Evolutionary conservation across 2,888 invertebrate species (phyloP), one percentile per base, ranked within the genome.

Genomic region (Hydraecia micacea): DNA sequence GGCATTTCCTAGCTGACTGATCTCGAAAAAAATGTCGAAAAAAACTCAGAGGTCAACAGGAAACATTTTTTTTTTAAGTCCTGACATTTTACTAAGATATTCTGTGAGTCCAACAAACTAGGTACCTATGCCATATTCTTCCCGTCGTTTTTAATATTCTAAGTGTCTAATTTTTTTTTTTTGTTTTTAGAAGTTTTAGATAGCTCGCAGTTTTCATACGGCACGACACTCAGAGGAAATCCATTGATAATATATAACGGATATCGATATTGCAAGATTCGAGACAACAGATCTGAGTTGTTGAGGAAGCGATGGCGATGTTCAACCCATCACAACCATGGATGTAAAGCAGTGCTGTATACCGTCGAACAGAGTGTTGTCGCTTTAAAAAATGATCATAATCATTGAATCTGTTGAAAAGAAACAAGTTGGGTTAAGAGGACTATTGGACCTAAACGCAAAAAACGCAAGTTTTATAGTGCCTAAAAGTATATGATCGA

Each of bases 301-400:
- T 32, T 52, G 6, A 73, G 52, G 13, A 85, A 80, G 28, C 70
- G 81, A 4, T 88, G 88, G 87, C 65, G 85, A 18, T 88, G 88
- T 72, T 82, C 87, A 15, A 63, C 88, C 0, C 82, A 88, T 67
- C 76, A 84, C 36, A 87, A 79, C 15, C 21, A 11, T 21, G 88
- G 87, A 0, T 87, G 86, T 66, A 87, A 63, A 63, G 86, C 88
- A 55, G 78, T 67, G 0, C 4, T 86, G 32, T 86, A 39, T 32
- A 87, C 88, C 0, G 0, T 85, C 11, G 69, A 80, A 0, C 11
- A 79, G 2, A 18, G 67, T 3, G 67, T 91, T 15, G 21, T 89
- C 0, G 76, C 42, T 42, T 49, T 84, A 4, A 88, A 84, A 68
- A 86, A 88, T 77, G 21, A 80, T 21, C 91, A 91, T 77, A 90